These are phyloP conservation scores for Siderastrea radians DNA, from an alignment of 92 coral and sea anemone species.

Conservation along the genomic window DNA sequence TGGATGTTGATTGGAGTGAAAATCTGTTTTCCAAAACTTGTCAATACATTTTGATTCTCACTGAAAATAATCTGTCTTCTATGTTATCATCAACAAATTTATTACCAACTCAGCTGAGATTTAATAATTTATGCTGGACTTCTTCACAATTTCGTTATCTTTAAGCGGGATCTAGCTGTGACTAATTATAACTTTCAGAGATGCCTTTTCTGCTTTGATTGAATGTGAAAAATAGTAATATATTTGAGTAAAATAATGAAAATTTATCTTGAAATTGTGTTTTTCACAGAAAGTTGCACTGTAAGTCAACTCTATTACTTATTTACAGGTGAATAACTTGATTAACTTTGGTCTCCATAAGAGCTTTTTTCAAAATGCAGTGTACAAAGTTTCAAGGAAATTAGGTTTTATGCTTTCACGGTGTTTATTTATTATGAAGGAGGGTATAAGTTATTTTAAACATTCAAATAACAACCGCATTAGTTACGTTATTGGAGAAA, in stretches of 20 bases:
- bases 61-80: not conserved
- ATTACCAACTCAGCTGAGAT: not conserved
- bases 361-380: too few species aligned
- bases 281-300: not conserved
- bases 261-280: not conserved
- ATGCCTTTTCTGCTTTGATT: not conserved
- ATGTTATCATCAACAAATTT: not conserved
- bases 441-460: not conserved
- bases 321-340: not conserved
- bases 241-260: not conserved
- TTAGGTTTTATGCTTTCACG: not conserved
- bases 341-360: not conserved
- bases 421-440: constrained; percentile 13
- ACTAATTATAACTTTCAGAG: not conserved
- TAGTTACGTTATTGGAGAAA: not conserved
- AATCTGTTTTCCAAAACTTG: not conserved
- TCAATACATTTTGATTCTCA: not conserved
- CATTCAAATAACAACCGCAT: not conserved
- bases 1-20: constrained; percentile 57
- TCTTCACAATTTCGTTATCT: too few species aligned
- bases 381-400: not conserved
- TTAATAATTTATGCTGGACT: too few species aligned
- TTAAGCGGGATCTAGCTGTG: too few species aligned
- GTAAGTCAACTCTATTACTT: not conserved
- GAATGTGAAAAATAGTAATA: constrained; percentile 3